Percentiles rank a stretch among this genome's conserved stretches.
phyloP scores from a whole-genome alignment of 2,888 invertebrate species.

The Hofmannophila pseudospretella region DNA sequence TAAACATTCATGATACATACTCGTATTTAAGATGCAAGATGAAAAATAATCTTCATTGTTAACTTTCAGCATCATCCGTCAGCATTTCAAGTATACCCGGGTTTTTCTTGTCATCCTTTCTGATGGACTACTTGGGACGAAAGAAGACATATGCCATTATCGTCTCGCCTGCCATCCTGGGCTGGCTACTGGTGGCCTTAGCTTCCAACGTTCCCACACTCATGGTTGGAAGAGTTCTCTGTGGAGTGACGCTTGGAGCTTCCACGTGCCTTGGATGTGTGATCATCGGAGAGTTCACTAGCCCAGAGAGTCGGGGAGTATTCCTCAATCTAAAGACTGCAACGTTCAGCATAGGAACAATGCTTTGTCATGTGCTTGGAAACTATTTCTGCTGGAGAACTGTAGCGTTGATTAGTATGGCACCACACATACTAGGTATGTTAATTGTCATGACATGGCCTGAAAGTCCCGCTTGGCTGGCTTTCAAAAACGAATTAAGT shows the following conservation, averaged over 20 bases:
- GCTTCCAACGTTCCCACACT: constrained; percentile 21
- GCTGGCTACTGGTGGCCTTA: constrained; percentile 26
- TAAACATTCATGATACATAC: no score
- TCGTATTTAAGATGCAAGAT: no score
- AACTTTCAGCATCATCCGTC: constrained; percentile 28
- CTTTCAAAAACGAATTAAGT: constrained; percentile 68
- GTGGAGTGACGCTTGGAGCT: constrained; percentile 57
- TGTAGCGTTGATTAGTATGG: constrained; percentile 29
- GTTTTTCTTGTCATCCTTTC: constrained; percentile 28
- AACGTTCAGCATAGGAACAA: constrained; percentile 35
- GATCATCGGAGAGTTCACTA: constrained; percentile 73
- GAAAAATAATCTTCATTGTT: not conserved
- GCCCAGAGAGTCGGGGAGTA: constrained; percentile 77
- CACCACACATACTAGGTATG: constrained; percentile 33
- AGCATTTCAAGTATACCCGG: constrained; percentile 33
- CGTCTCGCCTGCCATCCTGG: constrained; percentile 28
- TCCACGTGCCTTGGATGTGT: constrained; percentile 62
- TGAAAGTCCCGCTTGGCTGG: constrained; percentile 82
- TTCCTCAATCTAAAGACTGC: constrained; percentile 61
- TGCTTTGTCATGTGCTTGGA: constrained; percentile 33
- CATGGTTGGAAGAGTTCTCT: constrained; percentile 16
- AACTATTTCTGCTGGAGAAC: constrained; percentile 37
- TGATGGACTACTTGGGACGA: constrained; percentile 39
- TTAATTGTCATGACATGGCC: constrained; percentile 60
- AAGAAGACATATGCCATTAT: constrained; percentile 39